Evolutionary conservation across 2,888 invertebrate genomes (phyloP).

Genomic region (Salticus scenicus): DNA sequence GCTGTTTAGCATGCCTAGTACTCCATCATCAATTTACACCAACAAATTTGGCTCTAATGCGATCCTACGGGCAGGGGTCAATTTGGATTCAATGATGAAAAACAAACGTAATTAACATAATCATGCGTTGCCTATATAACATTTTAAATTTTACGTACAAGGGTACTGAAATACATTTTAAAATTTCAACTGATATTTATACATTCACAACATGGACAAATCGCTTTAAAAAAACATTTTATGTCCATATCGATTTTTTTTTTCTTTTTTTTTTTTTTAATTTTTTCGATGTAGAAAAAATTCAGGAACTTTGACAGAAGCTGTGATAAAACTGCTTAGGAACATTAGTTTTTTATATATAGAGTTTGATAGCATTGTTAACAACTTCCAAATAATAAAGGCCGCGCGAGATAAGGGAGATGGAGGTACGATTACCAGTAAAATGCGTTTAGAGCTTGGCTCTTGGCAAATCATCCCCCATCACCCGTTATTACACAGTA

Average conservation of each 20-base stretch:
- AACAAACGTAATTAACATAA: background rate
- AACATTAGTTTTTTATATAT: constrained; percentile 63
- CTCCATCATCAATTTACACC: background rate
- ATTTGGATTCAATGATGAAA: background rate
- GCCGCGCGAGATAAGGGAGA: constrained; percentile 30
- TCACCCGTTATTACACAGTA: constrained; percentile 34
- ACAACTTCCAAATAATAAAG: constrained; percentile 62
- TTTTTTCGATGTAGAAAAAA: constrained; percentile 70
- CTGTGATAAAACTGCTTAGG: constrained; percentile 65
- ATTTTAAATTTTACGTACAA: constrained; percentile 55
- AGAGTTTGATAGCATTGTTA: constrained; percentile 67
- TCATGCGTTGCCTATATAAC: constrained; percentile 53
- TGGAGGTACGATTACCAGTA: background rate
- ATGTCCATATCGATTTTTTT: constrained; percentile 50
- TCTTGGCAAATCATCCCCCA: constrained; percentile 19
- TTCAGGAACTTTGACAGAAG: constrained; percentile 70
- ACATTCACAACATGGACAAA: constrained; percentile 68
- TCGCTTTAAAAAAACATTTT: constrained; percentile 59
- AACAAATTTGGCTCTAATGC: background rate
- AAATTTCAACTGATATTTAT: constrained; percentile 68
- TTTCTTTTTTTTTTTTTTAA: constrained; percentile 54
- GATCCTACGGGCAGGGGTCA: background rate
- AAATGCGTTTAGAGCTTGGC: constrained; percentile 56
- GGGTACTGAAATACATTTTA: constrained; percentile 60
- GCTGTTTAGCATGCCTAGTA: background rate